Percentiles rank a stretch among this genome's conserved stretches.
Conservation (phyloP, 2,888 invertebrate genomes). For the Sycophila texana region DNA sequence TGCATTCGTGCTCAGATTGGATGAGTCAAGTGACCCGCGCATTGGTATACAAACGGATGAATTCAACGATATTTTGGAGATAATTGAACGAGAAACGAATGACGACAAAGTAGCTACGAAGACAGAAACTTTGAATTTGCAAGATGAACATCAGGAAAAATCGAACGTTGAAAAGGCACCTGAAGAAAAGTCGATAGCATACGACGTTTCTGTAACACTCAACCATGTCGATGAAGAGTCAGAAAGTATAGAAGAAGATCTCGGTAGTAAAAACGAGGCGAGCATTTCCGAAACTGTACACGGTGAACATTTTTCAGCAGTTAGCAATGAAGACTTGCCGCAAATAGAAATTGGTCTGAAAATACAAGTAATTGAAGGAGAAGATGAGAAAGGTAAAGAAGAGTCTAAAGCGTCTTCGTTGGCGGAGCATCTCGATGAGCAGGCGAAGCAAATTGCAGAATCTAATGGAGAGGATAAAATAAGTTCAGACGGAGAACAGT, state of each 20-base stretch:
- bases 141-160: conserved; percentile 27
- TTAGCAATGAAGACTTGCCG: conserved; percentile 56
- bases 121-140: conserved; percentile 15
- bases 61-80: conserved; percentile 63
- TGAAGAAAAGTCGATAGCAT: background rate
- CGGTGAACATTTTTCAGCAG: background rate
- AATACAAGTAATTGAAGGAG: conserved; percentile 57
- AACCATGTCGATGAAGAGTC: conserved; percentile 43
- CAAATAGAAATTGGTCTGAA: conserved; percentile 61
- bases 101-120: conserved; percentile 36
- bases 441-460: conserved; percentile 47
- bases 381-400: conserved; percentile 28
- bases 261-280: conserved; percentile 30
- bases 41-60: conserved; percentile 60
- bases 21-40: conserved; percentile 51
- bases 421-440: background rate
- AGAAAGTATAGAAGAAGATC: conserved; percentile 51
- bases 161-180: conserved; percentile 17
- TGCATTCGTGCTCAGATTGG: conserved; percentile 45
- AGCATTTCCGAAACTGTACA: conserved; percentile 29
- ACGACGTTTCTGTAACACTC: conserved; percentile 13
- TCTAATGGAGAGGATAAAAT: conserved; percentile 58
- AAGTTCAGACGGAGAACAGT: conserved; percentile 68
- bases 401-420: background rate
- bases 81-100: conserved; percentile 60